Evolutionary conservation across 2,888 invertebrate species (phyloP).

Genomic region (Trachelus tabidus): DNA sequence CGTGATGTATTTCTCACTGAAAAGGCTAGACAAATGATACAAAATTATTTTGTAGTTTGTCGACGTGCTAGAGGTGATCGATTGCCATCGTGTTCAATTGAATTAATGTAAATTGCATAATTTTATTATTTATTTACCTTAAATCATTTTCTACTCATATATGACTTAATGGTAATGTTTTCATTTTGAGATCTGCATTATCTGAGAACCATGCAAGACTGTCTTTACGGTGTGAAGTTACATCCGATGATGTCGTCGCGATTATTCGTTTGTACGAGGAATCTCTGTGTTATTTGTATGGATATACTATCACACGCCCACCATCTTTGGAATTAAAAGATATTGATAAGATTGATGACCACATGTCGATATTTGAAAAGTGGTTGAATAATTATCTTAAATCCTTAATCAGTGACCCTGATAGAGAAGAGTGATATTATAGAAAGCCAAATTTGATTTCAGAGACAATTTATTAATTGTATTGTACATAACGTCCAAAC

Average conservation of each 20-base stretch:
- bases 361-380: slow-evolving; percentile 22
- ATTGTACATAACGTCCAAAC: background rate
- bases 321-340: slow-evolving; percentile 4
- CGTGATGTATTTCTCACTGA: slow-evolving; percentile 37
- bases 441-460: background rate
- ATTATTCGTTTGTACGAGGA: slow-evolving; percentile 48
- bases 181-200: slow-evolving; percentile 43
- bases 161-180: background rate
- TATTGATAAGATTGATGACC: slow-evolving; percentile 11
- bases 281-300: slow-evolving; percentile 26
- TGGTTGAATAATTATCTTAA: slow-evolving; percentile 23
- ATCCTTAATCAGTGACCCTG: background rate
- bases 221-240: slow-evolving; percentile 41
- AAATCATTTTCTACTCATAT: background rate
- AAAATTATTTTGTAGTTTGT: slow-evolving; percentile 66
- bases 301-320: slow-evolving; percentile 9
- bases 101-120: slow-evolving; percentile 48
- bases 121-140: background rate
- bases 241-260: slow-evolving; percentile 46
- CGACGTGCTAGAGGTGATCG: slow-evolving; percentile 61
- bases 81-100: slow-evolving; percentile 49
- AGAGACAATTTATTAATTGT: background rate
- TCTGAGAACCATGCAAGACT: slow-evolving; percentile 51
- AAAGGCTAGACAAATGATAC: slow-evolving; percentile 61
- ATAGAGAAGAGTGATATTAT: background rate